Conservation (phyloP, 2,888 invertebrate genomes). For the Argyresthia goedartella region DNA sequence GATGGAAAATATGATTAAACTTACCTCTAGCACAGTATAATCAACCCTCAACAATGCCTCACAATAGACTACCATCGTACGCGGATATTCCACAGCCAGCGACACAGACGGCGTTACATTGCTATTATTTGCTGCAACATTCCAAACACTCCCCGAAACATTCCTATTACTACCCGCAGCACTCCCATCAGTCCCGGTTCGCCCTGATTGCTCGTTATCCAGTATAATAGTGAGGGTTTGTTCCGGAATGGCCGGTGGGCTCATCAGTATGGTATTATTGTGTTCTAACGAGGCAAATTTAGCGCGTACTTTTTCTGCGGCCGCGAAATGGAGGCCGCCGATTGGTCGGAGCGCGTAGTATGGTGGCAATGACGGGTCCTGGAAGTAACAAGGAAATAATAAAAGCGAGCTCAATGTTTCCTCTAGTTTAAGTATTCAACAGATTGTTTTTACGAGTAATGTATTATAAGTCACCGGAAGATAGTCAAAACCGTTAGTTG, state of each 20-base stretch:
- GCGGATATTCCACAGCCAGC: constrained; percentile 5
- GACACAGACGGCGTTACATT: background rate
- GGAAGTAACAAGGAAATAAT: constrained; percentile 4
- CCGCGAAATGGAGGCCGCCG: constrained; percentile 51
- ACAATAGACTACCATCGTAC: constrained; percentile 71
- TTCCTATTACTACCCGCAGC: background rate
- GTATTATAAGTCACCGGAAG: too few relatives aligned
- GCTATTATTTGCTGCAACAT: background rate
- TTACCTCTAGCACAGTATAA: constrained; percentile 77
- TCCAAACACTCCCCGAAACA: background rate
- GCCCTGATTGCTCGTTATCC: constrained; percentile 10
- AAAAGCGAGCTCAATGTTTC: too few relatives aligned
- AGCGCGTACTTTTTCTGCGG: constrained; percentile 48
- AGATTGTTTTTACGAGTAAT: too few relatives aligned
- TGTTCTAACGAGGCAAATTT: constrained; percentile 30
- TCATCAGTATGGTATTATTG: constrained; percentile 15
- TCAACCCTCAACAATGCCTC: constrained; percentile 73
- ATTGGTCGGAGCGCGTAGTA: constrained; percentile 49
- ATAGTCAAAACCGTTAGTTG: too few relatives aligned
- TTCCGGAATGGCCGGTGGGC: constrained; percentile 12
- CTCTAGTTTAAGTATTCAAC: too few relatives aligned
- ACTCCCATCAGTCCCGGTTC: background rate
- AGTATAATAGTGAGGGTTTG: constrained; percentile 26
- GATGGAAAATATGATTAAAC: background rate
- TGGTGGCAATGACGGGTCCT: constrained; percentile 37